Conservation (phyloP, 2,888 invertebrate genomes). For the Microplitis manilae region DNA sequence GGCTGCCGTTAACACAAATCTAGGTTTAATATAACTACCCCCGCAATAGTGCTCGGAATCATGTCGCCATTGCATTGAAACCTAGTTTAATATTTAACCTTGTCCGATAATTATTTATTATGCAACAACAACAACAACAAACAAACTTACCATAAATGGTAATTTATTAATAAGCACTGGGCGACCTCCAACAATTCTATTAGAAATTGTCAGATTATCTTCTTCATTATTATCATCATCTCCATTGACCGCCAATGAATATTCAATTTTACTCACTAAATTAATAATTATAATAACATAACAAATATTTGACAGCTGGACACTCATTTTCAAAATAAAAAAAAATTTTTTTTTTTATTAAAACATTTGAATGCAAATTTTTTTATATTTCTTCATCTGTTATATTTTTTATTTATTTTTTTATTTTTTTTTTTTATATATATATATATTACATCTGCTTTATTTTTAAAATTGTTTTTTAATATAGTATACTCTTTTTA, state of each 20-base stretch:
- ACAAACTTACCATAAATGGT: slow-evolving; percentile 57
- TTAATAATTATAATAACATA: not conserved
- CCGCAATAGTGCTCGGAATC: slow-evolving; percentile 58
- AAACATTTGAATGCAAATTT: not conserved
- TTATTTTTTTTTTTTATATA: no score
- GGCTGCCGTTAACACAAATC: slow-evolving; percentile 64
- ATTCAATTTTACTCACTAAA: slow-evolving; percentile 20
- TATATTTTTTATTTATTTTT: slow-evolving; percentile 3
- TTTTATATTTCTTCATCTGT: slow-evolving; percentile 36
- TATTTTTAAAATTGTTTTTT: not conserved
- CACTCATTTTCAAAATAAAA: not conserved
- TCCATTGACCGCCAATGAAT: not conserved
- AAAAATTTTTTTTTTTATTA: not conserved
- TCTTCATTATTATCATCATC: slow-evolving; percentile 9
- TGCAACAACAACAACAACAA: not conserved
- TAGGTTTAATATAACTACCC: slow-evolving; percentile 61
- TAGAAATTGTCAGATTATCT: slow-evolving; percentile 28
- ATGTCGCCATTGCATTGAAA: slow-evolving; percentile 58
- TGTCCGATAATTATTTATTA: slow-evolving; percentile 1
- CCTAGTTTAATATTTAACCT: slow-evolving; percentile 43
- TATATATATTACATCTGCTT: slow-evolving; percentile 15
- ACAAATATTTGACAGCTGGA: not conserved
- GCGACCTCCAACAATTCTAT: slow-evolving; percentile 59
- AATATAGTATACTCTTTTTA: slow-evolving; percentile 48
- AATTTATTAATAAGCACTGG: slow-evolving; percentile 54